Base-by-base conservation (phyloP, 2,797 vertebrate genomes). In the Trematomus bernacchii region DNA sequence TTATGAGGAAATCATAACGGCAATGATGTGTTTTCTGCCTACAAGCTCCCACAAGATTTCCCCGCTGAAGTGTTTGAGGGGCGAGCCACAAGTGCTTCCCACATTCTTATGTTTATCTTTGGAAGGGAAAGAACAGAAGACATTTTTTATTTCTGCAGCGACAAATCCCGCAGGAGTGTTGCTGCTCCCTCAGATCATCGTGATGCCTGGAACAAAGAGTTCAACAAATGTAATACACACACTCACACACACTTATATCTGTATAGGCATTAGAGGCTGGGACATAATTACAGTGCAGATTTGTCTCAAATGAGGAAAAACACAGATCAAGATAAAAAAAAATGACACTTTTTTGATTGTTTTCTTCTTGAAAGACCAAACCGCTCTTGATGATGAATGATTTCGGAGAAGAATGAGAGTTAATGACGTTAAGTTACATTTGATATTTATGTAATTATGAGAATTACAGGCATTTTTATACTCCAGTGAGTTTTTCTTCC, bases 91-190 rank as follows among this genome's bases (percentile, higher is more conserved):
- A 80, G 64, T 44, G 69, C 73, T 77, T 77, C 62, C 68, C 71
- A 72, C 77, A 68, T 80, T 73, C 77, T 87, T 44, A 21, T 86
- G 73, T 87, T 88, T 83, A 79, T 89, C 83, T 90, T 81, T 72
- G 79, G 66, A 42, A 37, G 84, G 70, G n/a, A 63, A 58, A 76
- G 80, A 88, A 85, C 79, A 83, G 70, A 82, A 77, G 80, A 77
- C 72, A 46, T 58, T 83, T 87, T 80, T 83, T 46, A 74, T 85
- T 87, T 85, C 63, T 73, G 18, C 23, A 0, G 46, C 61, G 27
- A 15, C n/a, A 19, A 76, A 70, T 87, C 87, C 87, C 79, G 1
- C 47, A 48, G 85, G 87, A 76, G 71, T 2, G 62, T 3, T 4
- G 61, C 74, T 6, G 84, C 71, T 77, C 61, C 69, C 71, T 66